A percentile compares a stretch with the other conserved stretches of the same genome.
These are phyloP conservation scores for Bambusicola thoracicus DNA, from an alignment of 2,113 vertebrate species.

Conservation along the genomic window DNA sequence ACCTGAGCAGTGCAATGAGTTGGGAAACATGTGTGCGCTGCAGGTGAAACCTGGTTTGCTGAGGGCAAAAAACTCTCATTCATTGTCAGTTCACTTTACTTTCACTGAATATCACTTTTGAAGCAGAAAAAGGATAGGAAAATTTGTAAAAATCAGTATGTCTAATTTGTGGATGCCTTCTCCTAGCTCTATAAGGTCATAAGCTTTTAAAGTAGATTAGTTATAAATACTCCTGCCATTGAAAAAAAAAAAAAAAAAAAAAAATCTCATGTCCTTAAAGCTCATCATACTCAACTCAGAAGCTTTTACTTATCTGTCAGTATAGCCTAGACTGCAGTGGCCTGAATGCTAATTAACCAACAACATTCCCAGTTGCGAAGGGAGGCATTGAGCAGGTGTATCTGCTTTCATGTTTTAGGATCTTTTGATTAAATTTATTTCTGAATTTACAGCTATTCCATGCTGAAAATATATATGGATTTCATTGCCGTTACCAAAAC, in stretches of 20 bases:
- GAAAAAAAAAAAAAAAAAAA: not conserved
- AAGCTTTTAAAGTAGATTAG: not conserved
- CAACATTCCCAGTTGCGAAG: not conserved
- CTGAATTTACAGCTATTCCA: not conserved
- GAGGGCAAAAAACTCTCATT: not conserved
- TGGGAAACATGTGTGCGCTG: not conserved
- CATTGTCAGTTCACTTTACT: not conserved
- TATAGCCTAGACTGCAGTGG: not conserved
- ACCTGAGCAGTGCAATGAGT: not conserved
- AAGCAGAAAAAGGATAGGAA: not conserved
- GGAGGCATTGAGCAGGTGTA: not conserved
- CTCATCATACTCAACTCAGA: not conserved
- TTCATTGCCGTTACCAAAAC: not conserved
- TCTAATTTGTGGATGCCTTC: not conserved
- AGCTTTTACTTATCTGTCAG: not conserved
- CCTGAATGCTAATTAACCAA: not conserved
- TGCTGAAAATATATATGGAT: not conserved
- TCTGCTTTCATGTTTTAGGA: not conserved
- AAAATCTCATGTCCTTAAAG: not conserved
- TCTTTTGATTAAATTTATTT: not conserved
- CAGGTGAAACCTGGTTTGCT: conserved; percentile 27
- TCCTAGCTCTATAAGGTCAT: not conserved
- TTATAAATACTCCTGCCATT: not conserved
- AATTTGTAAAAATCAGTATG: not conserved
- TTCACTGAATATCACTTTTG: not conserved